phyloP scores from a whole-genome alignment of 2,888 invertebrate species.

The Spodoptera exigua region DNA sequence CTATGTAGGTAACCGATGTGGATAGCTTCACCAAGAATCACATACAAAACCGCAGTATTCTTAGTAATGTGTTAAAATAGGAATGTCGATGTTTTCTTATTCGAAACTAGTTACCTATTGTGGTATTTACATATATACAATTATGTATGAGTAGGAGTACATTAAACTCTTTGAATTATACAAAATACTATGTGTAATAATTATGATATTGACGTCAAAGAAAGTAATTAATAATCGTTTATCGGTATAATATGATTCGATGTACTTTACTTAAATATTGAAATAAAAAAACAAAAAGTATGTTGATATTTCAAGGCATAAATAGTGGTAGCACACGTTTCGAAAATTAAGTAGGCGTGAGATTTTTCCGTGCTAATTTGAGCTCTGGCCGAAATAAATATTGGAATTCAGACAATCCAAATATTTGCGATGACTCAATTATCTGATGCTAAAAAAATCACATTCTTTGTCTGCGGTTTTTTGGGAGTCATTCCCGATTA shows the following conservation, averaged over 20 bases:
- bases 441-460: slow-evolving; percentile 26
- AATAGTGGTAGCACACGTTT: slow-evolving; percentile 40
- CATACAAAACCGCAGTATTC: too few species aligned
- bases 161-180: too few species aligned
- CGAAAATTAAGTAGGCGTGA: slow-evolving; percentile 23
- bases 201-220: too few species aligned
- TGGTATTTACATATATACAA: too few species aligned
- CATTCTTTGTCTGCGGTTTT: slow-evolving; percentile 43
- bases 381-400: slow-evolving; percentile 37
- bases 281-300: background rate
- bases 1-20: too few species aligned
- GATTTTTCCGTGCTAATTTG: slow-evolving; percentile 28
- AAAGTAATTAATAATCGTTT: background rate
- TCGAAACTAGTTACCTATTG: too few species aligned
- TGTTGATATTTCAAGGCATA: slow-evolving; percentile 8
- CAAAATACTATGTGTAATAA: too few species aligned
- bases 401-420: slow-evolving; percentile 47
- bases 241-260: background rate
- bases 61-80: too few species aligned
- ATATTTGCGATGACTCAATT: slow-evolving; percentile 45
- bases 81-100: too few species aligned
- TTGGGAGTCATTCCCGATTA: slow-evolving; percentile 22
- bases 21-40: too few species aligned
- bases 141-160: too few species aligned
- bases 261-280: background rate